Evolutionary conservation across 2,888 invertebrate species (phyloP), one percentile per base, ranked within the genome.

Genomic region (Steinernema scapterisci): DNA sequence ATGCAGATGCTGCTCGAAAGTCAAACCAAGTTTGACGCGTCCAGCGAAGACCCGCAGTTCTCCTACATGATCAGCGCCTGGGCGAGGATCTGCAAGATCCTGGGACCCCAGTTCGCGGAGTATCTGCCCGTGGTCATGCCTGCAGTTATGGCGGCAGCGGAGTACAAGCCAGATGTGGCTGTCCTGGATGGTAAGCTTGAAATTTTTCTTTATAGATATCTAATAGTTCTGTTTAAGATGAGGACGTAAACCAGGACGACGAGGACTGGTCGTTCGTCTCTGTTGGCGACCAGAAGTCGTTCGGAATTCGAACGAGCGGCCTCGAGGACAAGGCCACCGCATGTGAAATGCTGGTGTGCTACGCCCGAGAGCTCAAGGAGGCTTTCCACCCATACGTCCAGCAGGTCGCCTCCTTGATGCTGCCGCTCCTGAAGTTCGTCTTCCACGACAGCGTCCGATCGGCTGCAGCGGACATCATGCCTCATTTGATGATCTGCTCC

Each of bases 51-150:
- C 72, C 82, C 81, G 0, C 84, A 90, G 89, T 93, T 96, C 27
- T 95, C 95, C 13, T 99, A 96, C 89, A 92, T 99, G 88, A 97
- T 99, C 82, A 95, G 96, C 0, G 97, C 97, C 0, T 99, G 99
- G 99, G 95, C 97, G 0, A 92, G 99, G 81, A 96, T 99, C 89
- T 99, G 99, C 90, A 95, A 95, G 89, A 93, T 96, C 84, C 91
- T 96, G 89, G 92, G 92, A 91, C 88, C 88, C 88, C 92, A 93
- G 84, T 96, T 96, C 87, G 81, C 77, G 16, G 48, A 48, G 44
- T 96, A 95, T 88, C 90, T 96, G 75, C 95, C 95, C 0, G 90
- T 94, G 89, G 95, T 96, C n/a, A 96, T 96, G 94, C 93, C 93
- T 31, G 94, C 95, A 0, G 95, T 96, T 54, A 91, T 96, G 90